Evolutionary conservation across 64 coral and sea anemone genomes (phyloP), one percentile per base, ranked within the genome.

Genomic region (Astreopora myriophthalma): DNA sequence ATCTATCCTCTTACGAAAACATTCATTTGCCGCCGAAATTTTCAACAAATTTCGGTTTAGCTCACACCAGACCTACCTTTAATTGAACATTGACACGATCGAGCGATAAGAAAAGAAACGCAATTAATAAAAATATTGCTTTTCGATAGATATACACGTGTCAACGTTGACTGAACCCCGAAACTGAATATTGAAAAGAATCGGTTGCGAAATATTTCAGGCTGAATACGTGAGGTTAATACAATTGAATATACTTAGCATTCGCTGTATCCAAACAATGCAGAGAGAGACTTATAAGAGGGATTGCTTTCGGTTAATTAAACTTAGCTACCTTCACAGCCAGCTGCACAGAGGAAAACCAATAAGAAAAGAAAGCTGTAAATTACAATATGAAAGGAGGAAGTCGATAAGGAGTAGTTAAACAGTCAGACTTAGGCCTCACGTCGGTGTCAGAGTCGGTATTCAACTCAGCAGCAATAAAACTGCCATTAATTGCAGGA

Each of bases 401-500:
- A 36, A 83, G 55, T 37, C 7, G 79, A 83, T 83, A 63, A 83
- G 57, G 20, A 23, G 32, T 14, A 83, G 51, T 83, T 83, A 83
- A 83, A 83, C 79, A 83, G 79, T 83, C 79, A 29, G 6, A 63
- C 55, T 28, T 13, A 31, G 22, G 48, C 51, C 60, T 80, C 17
- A 61, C 9, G 76, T 80, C 51, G 11, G 27, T 34, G 31, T 64
- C 11, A 48, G 27, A 60, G 31, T 64, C 11, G 76, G 52, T 65
- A 83, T 83, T 83, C 51, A 83, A 65, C 61, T 83, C 19, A 64
- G 65, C 79, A 60, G 79, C 79, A 65, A 83, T 83, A 83, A 83
- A 83, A 83, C 57, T n/a, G n/a, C 58, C 79, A 83, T 83, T 83
- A 83, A 83, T 33, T 34, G 6, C 35, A 61, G 22, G 52, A 83